A percentile compares a stretch with the other conserved stretches of the same genome.
These are phyloP conservation scores for Hippocampus abdominalis DNA, from an alignment of 2,113 vertebrate genomes.

Conservation along the genomic window DNA sequence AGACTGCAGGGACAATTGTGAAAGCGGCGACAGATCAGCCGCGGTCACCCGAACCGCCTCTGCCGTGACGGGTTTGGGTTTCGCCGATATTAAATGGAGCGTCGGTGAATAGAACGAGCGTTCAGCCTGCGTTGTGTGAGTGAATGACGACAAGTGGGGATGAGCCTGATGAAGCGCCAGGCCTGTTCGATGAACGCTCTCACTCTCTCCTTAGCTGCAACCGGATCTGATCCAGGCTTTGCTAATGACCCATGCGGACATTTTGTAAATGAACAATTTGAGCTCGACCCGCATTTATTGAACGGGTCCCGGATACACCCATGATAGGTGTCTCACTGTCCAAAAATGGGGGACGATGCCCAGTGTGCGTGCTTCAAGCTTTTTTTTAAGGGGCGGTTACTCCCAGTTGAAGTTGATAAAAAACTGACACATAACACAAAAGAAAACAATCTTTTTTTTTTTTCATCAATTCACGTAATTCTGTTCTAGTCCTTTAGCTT, in stretches of 20 bases:
- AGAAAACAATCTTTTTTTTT: too few species aligned
- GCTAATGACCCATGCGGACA: slow-evolving; percentile 56
- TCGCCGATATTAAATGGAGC: slow-evolving; percentile 70
- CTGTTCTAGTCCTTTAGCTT: too few species aligned
- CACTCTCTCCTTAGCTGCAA: slow-evolving; percentile 69
- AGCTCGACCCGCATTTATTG: neutral
- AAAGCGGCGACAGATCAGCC: slow-evolving; percentile 39
- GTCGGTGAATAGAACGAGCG: slow-evolving; percentile 65
- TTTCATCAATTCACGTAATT: too few species aligned
- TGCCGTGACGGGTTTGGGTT: slow-evolving; percentile 67
- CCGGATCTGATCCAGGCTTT: slow-evolving; percentile 46
- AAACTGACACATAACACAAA: too few species aligned
- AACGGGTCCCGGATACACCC: too few species aligned
- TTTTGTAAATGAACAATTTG: slow-evolving; percentile 34
- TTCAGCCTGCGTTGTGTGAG: slow-evolving; percentile 33
- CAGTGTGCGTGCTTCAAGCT: too few species aligned
- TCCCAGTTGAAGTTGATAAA: too few species aligned
- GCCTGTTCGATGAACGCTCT: slow-evolving; percentile 65
- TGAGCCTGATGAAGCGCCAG: slow-evolving; percentile 59
- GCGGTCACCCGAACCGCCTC: slow-evolving; percentile 62
- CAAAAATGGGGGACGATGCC: too few species aligned
- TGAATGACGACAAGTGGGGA: slow-evolving; percentile 67
- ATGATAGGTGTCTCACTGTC: too few species aligned
- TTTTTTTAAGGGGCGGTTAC: too few species aligned
- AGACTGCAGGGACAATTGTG: slow-evolving; percentile 6